A percentile compares a stretch with the other conserved stretches of the same genome.
phyloP scores from a whole-genome alignment of 2,888 invertebrate species.

The Catocala fraxini region DNA sequence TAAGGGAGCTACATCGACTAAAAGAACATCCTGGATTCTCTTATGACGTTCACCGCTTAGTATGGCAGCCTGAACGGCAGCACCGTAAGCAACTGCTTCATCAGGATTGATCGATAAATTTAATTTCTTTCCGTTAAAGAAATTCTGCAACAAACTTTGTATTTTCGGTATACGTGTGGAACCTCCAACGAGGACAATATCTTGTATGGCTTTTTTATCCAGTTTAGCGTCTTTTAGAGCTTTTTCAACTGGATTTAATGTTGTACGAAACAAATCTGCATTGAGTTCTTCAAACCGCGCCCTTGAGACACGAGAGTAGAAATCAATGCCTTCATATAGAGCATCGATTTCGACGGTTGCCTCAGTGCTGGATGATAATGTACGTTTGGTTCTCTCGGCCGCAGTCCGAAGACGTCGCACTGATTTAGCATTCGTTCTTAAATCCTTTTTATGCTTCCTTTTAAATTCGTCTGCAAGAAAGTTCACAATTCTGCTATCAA shows the following conservation, averaged over 20 bases:
- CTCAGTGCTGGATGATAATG: slow-evolving; percentile 92
- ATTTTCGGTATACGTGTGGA: slow-evolving; percentile 94
- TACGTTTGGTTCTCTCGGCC: slow-evolving; percentile 92
- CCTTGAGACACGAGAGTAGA: slow-evolving; percentile 90
- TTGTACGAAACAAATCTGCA: slow-evolving; percentile 90
- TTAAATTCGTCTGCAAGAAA: slow-evolving; percentile 91
- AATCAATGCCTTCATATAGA: slow-evolving; percentile 90
- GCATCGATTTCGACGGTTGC: slow-evolving; percentile 92
- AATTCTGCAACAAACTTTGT: slow-evolving; percentile 91
- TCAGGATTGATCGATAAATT: slow-evolving; percentile 93
- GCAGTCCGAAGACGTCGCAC: slow-evolving; percentile 91
- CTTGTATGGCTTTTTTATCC: slow-evolving; percentile 91
- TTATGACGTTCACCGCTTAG: slow-evolving; percentile 91
- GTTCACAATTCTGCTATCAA: slow-evolving; percentile 89
- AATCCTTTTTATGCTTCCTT: slow-evolving; percentile 90
- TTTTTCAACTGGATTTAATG: slow-evolving; percentile 92
- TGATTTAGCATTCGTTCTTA: slow-evolving; percentile 89
- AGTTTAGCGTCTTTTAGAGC: slow-evolving; percentile 92
- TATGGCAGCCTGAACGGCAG: slow-evolving; percentile 92
- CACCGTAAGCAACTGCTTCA: slow-evolving; percentile 93
- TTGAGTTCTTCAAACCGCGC: slow-evolving; percentile 93
- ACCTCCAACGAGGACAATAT: slow-evolving; percentile 94
- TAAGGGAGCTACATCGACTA: slow-evolving; percentile 88
- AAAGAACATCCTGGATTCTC: slow-evolving; percentile 90
- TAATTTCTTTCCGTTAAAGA: slow-evolving; percentile 91